Conservation (phyloP, 2,888 invertebrate genomes). For the Podotricha telesiphe region DNA sequence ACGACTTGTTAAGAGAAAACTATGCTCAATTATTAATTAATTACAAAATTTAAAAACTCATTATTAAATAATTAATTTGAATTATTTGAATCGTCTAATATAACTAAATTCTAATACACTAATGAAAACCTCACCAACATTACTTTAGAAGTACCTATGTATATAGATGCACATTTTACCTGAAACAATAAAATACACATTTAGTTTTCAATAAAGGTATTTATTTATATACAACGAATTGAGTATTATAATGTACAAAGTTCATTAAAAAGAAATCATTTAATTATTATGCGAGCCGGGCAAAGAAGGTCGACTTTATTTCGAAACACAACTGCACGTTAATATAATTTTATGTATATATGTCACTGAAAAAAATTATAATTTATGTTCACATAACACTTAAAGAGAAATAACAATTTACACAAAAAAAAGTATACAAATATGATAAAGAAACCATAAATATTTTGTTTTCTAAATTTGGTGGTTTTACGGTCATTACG, state of each 20-base stretch:
- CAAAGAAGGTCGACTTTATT: constrained; percentile 68
- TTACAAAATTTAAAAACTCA: no score
- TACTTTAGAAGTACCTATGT: constrained; percentile 52
- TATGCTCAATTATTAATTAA: constrained; percentile 22
- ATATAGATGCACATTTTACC: constrained; percentile 51
- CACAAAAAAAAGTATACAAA: background rate
- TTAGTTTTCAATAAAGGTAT: constrained; percentile 16
- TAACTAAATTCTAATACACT: background rate
- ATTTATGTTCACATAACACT: constrained; percentile 13
- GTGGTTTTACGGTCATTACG: background rate
- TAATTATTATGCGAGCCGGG: constrained; percentile 55
- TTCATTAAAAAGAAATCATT: constrained; percentile 54
- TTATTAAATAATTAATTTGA: no score
- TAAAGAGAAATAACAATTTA: background rate
- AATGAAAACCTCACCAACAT: constrained; percentile 65
- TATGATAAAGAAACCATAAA: background rate
- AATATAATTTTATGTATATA: constrained; percentile 70
- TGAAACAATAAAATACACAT: constrained; percentile 63
- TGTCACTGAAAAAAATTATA: constrained; percentile 63
- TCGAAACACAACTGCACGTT: constrained; percentile 66
- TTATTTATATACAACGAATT: constrained; percentile 20
- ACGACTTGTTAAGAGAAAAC: background rate
- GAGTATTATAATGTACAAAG: constrained; percentile 44
- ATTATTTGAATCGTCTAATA: no score
- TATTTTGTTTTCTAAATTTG: background rate